A percentile compares a stretch with the other conserved stretches of the same genome.
phyloP scores from a whole-genome alignment of 2,113 vertebrate genomes.

The Glareola pratincola region DNA sequence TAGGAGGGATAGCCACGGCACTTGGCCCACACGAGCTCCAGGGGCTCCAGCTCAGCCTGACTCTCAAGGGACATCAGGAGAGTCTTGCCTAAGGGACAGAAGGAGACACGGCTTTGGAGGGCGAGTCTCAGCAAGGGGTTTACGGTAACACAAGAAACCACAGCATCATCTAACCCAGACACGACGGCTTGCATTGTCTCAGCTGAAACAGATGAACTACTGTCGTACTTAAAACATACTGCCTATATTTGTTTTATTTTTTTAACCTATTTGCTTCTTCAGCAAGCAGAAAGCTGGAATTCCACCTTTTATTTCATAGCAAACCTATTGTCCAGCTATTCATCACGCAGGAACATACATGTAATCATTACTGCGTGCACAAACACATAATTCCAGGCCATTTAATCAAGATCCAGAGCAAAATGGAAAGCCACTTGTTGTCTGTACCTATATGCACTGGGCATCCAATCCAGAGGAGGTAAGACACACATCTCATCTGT shows the following conservation, averaged over 20 bases:
- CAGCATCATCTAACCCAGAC: neutral
- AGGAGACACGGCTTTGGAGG: conserved; percentile 48
- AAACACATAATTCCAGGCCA: neutral
- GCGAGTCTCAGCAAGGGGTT: neutral
- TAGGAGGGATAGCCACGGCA: conserved; percentile 98
- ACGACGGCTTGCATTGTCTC: neutral
- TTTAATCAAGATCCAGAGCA: neutral
- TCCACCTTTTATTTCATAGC: neutral
- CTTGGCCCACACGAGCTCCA: conserved; percentile 98
- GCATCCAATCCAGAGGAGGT: neutral
- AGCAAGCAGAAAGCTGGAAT: neutral
- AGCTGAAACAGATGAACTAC: neutral
- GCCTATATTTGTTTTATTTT: neutral
- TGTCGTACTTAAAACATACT: neutral
- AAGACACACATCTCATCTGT: neutral
- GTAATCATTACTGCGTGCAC: neutral
- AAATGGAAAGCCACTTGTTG: neutral
- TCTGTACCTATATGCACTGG: neutral
- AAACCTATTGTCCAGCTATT: neutral
- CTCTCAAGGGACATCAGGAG: conserved; percentile 83
- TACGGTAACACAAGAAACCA: neutral
- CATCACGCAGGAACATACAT: too few species aligned
- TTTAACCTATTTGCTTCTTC: neutral
- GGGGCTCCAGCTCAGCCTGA: conserved; percentile 86
- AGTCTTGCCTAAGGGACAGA: conserved; percentile 76